Percentiles rank a stretch among this genome's conserved stretches.
phyloP scores from a whole-genome alignment of 1,140 invertebrate species.

The Pomacea maculata region DNA sequence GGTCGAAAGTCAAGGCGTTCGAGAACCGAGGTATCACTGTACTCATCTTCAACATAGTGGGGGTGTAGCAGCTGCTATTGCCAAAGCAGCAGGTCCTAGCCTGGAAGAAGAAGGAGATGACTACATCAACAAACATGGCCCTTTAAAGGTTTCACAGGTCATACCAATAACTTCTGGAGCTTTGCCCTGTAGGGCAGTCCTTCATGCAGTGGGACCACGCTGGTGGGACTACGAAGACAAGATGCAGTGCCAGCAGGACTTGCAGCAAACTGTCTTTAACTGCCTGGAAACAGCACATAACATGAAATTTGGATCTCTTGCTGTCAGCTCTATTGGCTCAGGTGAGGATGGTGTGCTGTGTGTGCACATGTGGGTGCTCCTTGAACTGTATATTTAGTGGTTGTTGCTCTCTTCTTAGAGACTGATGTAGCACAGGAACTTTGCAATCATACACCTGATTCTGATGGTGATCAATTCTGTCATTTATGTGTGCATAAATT shows the following conservation, averaged over 20 bases:
- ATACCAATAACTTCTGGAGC: slow-evolving; percentile 37
- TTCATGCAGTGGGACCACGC: slow-evolving; percentile 47
- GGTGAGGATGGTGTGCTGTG: slow-evolving; percentile 21
- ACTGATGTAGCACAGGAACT: no score
- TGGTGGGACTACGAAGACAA: slow-evolving; percentile 30
- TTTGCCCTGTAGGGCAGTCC: slow-evolving; percentile 38
- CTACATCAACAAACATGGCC: slow-evolving; percentile 32
- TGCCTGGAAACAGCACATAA: slow-evolving; percentile 33
- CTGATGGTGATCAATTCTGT: no score
- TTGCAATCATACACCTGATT: no score
- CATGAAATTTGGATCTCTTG: slow-evolving; percentile 30
- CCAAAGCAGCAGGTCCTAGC: slow-evolving; percentile 34
- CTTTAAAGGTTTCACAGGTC: slow-evolving; percentile 31
- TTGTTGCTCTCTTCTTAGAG: no score
- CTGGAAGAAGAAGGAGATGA: slow-evolving; percentile 35
- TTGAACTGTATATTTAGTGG: no score
- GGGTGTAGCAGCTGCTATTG: slow-evolving; percentile 86
- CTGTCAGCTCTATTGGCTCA: slow-evolving; percentile 42
- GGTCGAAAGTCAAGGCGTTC: no score
- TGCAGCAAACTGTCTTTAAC: slow-evolving; percentile 32
- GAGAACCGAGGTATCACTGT: no score
- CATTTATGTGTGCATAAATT: no score
- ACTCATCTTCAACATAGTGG: no score
- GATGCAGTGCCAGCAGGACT: slow-evolving; percentile 28
- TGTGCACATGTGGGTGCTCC: no score